Evolutionary conservation across 1,140 invertebrate species (phyloP), one percentile per base, ranked within the genome.

Genomic region (Druon quercuslanigerum): DNA sequence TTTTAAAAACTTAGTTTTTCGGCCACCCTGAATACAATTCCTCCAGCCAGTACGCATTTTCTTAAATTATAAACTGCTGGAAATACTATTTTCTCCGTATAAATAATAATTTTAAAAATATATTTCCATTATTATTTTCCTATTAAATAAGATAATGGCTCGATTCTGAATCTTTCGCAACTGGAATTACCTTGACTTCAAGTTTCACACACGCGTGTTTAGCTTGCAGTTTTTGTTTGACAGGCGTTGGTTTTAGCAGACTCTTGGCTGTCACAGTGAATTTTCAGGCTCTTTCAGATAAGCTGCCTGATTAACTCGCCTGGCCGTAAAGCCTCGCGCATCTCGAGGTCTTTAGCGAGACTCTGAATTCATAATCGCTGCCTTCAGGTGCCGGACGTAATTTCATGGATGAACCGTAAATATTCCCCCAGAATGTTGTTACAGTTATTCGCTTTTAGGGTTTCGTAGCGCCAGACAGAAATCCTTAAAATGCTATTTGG

Each of bases 361-460:
- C 52, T 54, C 17, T 54, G 52, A 54, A 54, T 54, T 54, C 17
- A 54, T 54, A 54, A 54, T 66, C 57, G 57, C 33, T 20, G 11
- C 57, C 57, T 66, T 33, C 57, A 33, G 25, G 57, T 66, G 57
- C 57, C 57, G 57, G 25, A 66, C 57, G 16, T 66, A 66, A 66
- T 66, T 66, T 66, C 57, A 33, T 66, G 57, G 57, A 66, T 16
- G 57, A 66, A 14, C 20, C 57, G 33, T 33, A 66, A 66, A 66
- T 66, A 14, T 46, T 16, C 20, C 20, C 25, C 20, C 9, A 4
- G 57, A 66, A 25, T 66, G 57, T 66, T 66, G 57, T 66, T 33
- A 66, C 57, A 66, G 57, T 66, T 66, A 66, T 25, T 14, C 19
- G 57, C 33, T 66, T 66, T 66, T 33, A 33, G 25, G 25, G 2